Base-by-base conservation (phyloP, 2,797 vertebrate genomes). In the Scolopax bukidnonensis region DNA sequence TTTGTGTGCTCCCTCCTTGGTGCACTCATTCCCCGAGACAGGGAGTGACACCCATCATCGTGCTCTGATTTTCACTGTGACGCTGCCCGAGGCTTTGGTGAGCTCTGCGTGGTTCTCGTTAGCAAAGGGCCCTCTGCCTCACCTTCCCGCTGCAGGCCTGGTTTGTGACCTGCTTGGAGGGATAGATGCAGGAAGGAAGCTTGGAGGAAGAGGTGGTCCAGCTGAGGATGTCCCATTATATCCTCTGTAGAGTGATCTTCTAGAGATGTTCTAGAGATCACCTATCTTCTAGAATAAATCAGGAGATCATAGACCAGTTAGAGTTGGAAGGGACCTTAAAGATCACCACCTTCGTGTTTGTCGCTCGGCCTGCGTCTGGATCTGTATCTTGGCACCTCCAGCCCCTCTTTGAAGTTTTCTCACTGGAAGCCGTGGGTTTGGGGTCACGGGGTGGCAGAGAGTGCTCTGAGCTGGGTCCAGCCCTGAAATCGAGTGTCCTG, bases 11-110 rank as follows among this genome's bases (percentile, higher is more conserved):
- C 18, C 38, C 13, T 33, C 47, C 1, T 0, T 19, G 48, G 48
- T 36, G 36, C 27, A 6, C 17, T 0, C 1, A 33, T 36, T 69
- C 38, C 53, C 70, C 11, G 2, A 28, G 53, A 27, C 11, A 47
- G 59, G 8, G 19, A 2, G 0, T 21, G 47, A 21, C 65, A 24
- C 23, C 56, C 24, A 5, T 24, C n/a, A 0, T 1, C 2, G 0
- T 25, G 51, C 36, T 57, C 30, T 2, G 0, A 2, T 36, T 47
- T 68, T 33, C 9, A 23, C 28, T 65, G 78, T 0, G 1, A 14
- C 40, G 23, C 17, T 28, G 54, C 28, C n/a, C 6, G 27, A 48
- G 18, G 51, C 32, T 53, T 40, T 41, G 71, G 21, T 27, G 65
- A 41, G 20, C 83, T 30, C 56, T 1, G 0, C 9, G 56, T 17